Percentiles rank a stretch among this genome's conserved stretches.
Conservation (phyloP, 1,140 invertebrate species). For the Bombus consobrinus region DNA sequence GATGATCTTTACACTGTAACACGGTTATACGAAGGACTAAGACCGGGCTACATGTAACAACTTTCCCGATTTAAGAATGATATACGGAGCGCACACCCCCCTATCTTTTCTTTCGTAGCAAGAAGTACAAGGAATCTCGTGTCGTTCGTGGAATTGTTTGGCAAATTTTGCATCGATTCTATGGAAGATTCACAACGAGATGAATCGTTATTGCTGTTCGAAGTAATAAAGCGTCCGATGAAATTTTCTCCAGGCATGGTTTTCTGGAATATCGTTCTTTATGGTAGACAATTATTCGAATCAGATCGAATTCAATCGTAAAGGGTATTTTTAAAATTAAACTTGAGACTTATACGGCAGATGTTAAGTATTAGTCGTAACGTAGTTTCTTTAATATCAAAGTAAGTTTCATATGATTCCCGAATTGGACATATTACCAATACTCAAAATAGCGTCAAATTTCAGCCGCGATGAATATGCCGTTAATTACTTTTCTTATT, state of each 20-base stretch:
- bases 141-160: constrained; percentile 13
- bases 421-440: neutral
- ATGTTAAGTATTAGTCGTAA: neutral
- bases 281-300: neutral
- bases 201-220: constrained; percentile 15
- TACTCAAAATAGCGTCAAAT: neutral
- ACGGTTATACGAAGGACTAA: constrained; percentile 34
- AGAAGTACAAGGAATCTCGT: neutral
- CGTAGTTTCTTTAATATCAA: too few relatives aligned
- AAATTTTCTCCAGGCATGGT: neutral
- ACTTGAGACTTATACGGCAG: neutral
- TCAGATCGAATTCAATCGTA: neutral
- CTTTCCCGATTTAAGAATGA: constrained; percentile 78
- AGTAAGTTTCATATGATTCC: neutral
- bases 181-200: neutral
- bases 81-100: constrained; percentile 66
- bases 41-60: constrained; percentile 63
- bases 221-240: constrained; percentile 1
- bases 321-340: neutral
- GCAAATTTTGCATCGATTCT: constrained; percentile 57
- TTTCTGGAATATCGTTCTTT: neutral
- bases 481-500: neutral
- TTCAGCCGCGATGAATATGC: too few relatives aligned
- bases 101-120: constrained; percentile 5
- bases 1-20: constrained; percentile 67